Conservation (phyloP, 1,140 invertebrate genomes). For the Bombus waltoni region DNA sequence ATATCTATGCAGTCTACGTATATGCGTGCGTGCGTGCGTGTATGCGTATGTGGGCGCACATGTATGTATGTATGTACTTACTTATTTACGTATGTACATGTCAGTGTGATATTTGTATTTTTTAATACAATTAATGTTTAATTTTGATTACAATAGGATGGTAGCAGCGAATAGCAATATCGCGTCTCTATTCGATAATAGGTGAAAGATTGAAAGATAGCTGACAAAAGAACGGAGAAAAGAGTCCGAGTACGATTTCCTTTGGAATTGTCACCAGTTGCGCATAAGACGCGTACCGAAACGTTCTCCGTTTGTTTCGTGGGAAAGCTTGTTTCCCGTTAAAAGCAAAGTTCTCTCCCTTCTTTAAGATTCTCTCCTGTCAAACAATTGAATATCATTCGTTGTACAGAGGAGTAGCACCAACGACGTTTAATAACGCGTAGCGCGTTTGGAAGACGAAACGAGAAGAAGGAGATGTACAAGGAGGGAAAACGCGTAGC, state of each 20-base stretch:
- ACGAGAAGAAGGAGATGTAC: slow-evolving; percentile 31
- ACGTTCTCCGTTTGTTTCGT: background rate
- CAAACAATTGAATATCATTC: slow-evolving; percentile 22
- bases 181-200: background rate
- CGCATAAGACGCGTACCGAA: background rate
- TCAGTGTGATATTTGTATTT: background rate
- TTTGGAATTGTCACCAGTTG: background rate
- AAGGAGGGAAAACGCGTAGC: slow-evolving; percentile 43
- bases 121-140: background rate
- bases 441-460: slow-evolving; percentile 42
- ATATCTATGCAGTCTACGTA: background rate
- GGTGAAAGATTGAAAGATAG: background rate
- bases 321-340: slow-evolving; percentile 1
- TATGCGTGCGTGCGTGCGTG: background rate
- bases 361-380: slow-evolving; percentile 24
- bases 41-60: no score
- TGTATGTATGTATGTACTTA: background rate
- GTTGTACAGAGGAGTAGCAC: slow-evolving; percentile 28
- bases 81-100: background rate
- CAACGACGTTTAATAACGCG: background rate
- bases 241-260: background rate
- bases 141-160: background rate
- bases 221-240: background rate
- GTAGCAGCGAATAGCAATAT: background rate
- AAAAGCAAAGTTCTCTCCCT: slow-evolving; percentile 4